Evolutionary conservation across 1,140 invertebrate genomes (phyloP).

Genomic region (Macrocentrus cingulum): DNA sequence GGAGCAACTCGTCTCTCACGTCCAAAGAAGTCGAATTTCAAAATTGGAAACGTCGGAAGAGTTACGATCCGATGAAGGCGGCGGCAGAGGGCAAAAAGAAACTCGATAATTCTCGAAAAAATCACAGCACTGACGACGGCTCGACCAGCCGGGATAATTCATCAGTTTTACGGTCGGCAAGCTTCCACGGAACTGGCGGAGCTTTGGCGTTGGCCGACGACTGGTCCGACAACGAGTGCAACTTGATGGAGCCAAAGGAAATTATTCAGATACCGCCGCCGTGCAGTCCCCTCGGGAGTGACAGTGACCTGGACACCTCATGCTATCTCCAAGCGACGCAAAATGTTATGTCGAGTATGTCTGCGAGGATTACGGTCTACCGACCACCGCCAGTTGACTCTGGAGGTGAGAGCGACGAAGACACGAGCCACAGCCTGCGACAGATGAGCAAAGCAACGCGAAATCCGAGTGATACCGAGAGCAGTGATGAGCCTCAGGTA

Average conservation of each 20-base stretch:
- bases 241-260: constrained; percentile 38
- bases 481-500: constrained; percentile 39
- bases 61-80: constrained; percentile 87
- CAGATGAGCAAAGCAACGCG: constrained; percentile 35
- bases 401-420: constrained; percentile 46
- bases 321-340: constrained; percentile 45
- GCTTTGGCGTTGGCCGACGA: constrained; percentile 42
- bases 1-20: constrained; percentile 67
- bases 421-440: constrained; percentile 45
- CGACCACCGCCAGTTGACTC: constrained; percentile 37
- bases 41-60: constrained; percentile 89
- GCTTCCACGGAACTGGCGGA: constrained; percentile 60
- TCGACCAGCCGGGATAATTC: constrained; percentile 50
- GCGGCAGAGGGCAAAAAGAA: constrained; percentile 77
- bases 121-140: constrained; percentile 41
- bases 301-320: constrained; percentile 45
- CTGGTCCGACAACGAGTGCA: constrained; percentile 43
- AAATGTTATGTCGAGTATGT: constrained; percentile 67
- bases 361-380: constrained; percentile 57
- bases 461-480: constrained; percentile 42
- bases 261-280: constrained; percentile 40
- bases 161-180: constrained; percentile 60
- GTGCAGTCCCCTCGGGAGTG: constrained; percentile 42
- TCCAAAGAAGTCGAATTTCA: constrained; percentile 81
- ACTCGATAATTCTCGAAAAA: constrained; percentile 51